Base-by-base conservation (phyloP, 2,797 vertebrate genomes). In the Myotis myotis region DNA sequence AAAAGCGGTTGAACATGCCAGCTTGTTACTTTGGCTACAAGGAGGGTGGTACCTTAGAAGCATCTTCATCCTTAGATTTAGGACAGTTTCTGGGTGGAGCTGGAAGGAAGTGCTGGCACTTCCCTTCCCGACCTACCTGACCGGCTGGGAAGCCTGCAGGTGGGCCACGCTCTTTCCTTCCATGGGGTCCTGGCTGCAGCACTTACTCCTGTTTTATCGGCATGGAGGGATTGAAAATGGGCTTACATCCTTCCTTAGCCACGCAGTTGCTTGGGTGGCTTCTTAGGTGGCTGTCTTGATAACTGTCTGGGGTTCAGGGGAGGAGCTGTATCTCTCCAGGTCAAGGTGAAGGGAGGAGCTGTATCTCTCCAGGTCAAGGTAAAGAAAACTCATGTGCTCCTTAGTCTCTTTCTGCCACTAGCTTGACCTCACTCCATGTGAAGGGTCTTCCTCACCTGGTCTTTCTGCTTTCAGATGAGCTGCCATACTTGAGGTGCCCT, bases 401-500 rank as follows among this genome's bases (percentile, higher is more conserved):
- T 51, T 55, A n/a, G 70, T 22, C 6, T 49, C 28, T 70, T 17
- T 36, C 15, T 68, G 41, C 28, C 22, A 25, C 28, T n/a, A 20
- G 20, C 25, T 22, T 78, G 62, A 75, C 30, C 74, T 81, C 71
- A 6, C 9, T 62, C 79, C 41, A 0, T 36, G 11, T 72, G 51
- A 17, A 74, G 38, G 75, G 19, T 38, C 51, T 57, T 62, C 33
- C n/a, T 85, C 16, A 33, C 15, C 55, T 16, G 62, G 70, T 66
- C 96, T 93, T 55, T 96, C 60, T 87, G 74, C 11, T 93, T 97
- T 87, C 86, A 99, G 99, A 99, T 33, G 99, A 99, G 96, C 98
- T 99, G 8, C 99, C 99, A 0, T 99, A 99, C 98, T 98, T 99
- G 98, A 99, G 98, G 93, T 99, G 99, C 91, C 99, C 99, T 6